Percentiles rank a stretch among this genome's conserved stretches.
Conservation (phyloP, 2,888 invertebrate species). For the Chrysotoxum bicinctum region DNA sequence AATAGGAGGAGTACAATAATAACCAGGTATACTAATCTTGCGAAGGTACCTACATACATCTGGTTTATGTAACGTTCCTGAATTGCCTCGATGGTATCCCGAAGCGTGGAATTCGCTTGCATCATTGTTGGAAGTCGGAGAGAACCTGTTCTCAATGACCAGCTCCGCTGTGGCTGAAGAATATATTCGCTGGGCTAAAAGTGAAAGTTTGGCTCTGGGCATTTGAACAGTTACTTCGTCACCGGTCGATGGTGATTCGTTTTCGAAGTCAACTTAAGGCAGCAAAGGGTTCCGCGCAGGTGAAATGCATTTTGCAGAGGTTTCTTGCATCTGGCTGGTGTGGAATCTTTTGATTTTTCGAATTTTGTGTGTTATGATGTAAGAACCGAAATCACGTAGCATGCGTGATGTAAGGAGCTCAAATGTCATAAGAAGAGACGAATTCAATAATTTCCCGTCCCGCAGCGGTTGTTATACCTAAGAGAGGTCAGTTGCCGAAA, state of each 20-base stretch:
- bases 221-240: constrained; percentile 10
- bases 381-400: constrained; percentile 42
- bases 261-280: neutral
- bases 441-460: constrained; percentile 29
- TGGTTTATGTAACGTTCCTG: constrained; percentile 48
- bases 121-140: constrained; percentile 12
- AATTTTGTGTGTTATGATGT: constrained; percentile 45
- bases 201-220: constrained; percentile 66
- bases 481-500: constrained; percentile 46
- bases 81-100: constrained; percentile 27
- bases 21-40: neutral
- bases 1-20: constrained; percentile 13
- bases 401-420: constrained; percentile 42
- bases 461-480: neutral
- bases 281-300: constrained; percentile 59
- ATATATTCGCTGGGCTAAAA: constrained; percentile 46
- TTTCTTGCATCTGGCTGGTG: neutral
- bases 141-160: constrained; percentile 62
- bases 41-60: neutral
- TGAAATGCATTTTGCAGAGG: constrained; percentile 61
- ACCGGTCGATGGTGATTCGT: neutral
- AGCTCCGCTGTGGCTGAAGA: constrained; percentile 30
- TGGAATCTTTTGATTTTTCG: constrained; percentile 22
- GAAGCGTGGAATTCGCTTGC: constrained; percentile 42
- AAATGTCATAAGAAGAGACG: constrained; percentile 29